These are phyloP conservation scores for Genyomyrus donnyi DNA, from an alignment of 2,113 vertebrate genomes.

Conservation along the genomic window DNA sequence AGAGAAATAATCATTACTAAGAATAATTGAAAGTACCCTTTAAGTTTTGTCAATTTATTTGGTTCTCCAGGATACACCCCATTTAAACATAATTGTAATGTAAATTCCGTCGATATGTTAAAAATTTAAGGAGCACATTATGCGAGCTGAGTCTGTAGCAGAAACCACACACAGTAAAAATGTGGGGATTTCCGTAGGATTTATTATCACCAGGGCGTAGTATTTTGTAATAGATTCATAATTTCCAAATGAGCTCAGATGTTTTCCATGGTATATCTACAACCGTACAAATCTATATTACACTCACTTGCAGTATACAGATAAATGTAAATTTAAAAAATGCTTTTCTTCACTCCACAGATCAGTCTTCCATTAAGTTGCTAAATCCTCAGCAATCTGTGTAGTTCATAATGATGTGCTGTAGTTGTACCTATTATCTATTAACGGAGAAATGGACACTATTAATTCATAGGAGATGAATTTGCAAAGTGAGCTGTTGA, in stretches of 20 bases:
- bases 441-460: background rate
- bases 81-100: background rate
- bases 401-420: background rate
- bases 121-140: background rate
- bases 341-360: background rate
- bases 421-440: background rate
- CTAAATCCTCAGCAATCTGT: background rate
- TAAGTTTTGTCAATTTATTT: background rate
- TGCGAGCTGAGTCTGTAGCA: background rate
- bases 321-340: background rate
- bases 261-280: background rate
- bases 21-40: background rate
- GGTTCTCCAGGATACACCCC: background rate
- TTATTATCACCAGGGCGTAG: background rate
- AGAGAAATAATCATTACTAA: background rate
- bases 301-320: background rate
- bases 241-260: background rate
- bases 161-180: background rate
- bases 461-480: background rate
- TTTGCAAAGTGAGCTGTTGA: background rate
- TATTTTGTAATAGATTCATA: background rate
- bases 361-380: background rate
- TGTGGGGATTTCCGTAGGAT: constrained; percentile 1
- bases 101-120: background rate
- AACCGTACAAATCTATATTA: background rate